These are phyloP conservation scores for Drosophila vallismaia DNA, from an alignment of 2,888 invertebrate species.

Conservation along the genomic window DNA sequence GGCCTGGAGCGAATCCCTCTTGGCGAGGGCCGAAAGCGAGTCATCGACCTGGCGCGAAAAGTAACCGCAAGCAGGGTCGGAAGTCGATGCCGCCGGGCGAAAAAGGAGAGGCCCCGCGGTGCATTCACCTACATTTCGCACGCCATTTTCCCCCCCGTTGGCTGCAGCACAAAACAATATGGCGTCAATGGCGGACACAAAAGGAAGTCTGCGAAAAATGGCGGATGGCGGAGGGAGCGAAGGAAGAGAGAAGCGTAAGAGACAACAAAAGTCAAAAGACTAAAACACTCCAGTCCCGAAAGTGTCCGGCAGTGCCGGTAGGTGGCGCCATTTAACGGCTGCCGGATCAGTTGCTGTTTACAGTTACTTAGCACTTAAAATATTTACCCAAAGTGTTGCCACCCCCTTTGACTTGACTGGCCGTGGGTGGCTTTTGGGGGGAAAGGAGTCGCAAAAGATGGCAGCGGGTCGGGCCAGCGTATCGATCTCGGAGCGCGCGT, in stretches of 20 bases:
- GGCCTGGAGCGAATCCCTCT: constrained; percentile 19
- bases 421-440: background rate
- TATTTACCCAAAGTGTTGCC: constrained; percentile 52
- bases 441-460: background rate
- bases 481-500: constrained; percentile 3
- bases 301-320: constrained; percentile 50
- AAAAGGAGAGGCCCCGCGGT: constrained; percentile 47
- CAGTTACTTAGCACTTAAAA: constrained; percentile 73
- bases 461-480: background rate
- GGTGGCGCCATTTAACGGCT: constrained; percentile 28
- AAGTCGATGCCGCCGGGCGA: constrained; percentile 46
- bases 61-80: constrained; percentile 63
- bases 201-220: constrained; percentile 24
- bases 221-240: constrained; percentile 3
- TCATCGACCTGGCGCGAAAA: constrained; percentile 65
- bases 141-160: constrained; percentile 37
- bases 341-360: constrained; percentile 57
- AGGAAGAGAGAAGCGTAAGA: constrained; percentile 27
- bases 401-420: background rate
- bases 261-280: constrained; percentile 51
- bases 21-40: constrained; percentile 39
- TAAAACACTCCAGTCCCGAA: constrained; percentile 66
- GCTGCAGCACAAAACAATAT: constrained; percentile 55
- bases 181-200: constrained; percentile 49
- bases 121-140: constrained; percentile 75